These are phyloP conservation scores for Carassius gibelio DNA, from an alignment of 2,113 vertebrate genomes.

Conservation along the genomic window DNA sequence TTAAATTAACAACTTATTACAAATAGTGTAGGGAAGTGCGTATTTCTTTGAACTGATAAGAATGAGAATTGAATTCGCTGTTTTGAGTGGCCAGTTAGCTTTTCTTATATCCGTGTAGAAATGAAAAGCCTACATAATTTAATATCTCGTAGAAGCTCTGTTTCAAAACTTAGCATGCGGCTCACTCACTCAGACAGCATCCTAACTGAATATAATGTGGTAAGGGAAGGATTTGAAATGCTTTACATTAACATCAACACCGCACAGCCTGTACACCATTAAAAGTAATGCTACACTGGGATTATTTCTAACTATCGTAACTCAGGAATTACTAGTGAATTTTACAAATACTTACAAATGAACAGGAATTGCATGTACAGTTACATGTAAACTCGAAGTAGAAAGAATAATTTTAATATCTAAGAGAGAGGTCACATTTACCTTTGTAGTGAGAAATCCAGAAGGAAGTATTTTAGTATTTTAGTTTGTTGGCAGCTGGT, in stretches of 20 bases:
- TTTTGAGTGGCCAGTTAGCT: not conserved
- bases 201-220: not conserved
- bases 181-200: not conserved
- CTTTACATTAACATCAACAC: no score
- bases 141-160: not conserved
- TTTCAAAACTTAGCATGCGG: not conserved
- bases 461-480: constrained; percentile 26
- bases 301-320: no score
- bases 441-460: no score
- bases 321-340: no score
- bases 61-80: constrained; percentile 3
- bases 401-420: no score
- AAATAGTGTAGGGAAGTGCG: constrained; percentile 27
- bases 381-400: no score
- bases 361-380: no score
- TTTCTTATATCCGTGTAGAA: not conserved
- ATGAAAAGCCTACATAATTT: not conserved
- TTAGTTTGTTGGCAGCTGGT: constrained; percentile 52
- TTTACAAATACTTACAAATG: no score
- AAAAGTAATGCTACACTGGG: no score
- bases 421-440: no score
- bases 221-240: no score
- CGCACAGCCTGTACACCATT: no score
- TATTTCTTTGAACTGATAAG: constrained; percentile 38
- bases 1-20: constrained; percentile 46